phyloP scores from a whole-genome alignment of 2,113 vertebrate species.

The Actinemys pallida region DNA sequence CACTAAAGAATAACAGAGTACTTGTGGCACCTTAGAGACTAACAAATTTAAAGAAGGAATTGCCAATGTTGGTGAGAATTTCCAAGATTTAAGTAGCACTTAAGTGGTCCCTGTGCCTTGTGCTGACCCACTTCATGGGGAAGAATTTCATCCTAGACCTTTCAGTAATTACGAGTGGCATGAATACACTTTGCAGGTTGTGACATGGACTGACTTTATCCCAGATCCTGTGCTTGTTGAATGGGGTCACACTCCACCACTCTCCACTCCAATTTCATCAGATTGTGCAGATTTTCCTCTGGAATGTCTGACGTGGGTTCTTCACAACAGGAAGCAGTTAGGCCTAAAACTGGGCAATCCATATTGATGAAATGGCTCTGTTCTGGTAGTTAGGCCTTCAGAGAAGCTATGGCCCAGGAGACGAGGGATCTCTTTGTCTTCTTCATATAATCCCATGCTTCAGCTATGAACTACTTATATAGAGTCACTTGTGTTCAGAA shows the following conservation, averaged over 20 bases:
- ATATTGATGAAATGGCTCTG: slow-evolving; percentile 10
- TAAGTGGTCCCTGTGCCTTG: background rate
- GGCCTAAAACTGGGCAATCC: background rate
- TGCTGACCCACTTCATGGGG: background rate
- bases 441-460: background rate
- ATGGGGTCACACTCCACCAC: background rate
- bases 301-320: background rate
- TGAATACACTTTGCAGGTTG: background rate
- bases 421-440: background rate
- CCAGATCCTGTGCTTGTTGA: background rate
- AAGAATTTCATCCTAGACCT: background rate
- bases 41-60: no score
- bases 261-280: background rate
- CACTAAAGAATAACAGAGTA: no score
- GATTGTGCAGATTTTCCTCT: background rate
- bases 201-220: background rate
- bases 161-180: background rate
- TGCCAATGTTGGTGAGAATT: background rate
- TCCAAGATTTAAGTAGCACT: background rate
- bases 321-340: background rate
- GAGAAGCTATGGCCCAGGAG: background rate
- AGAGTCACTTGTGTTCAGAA: background rate
- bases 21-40: no score
- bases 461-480: background rate
- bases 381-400: slow-evolving; percentile 19